Percentiles rank a stretch among this genome's conserved stretches.
Conservation (phyloP, 2,113 vertebrate genomes). For the Nesoenas mayeri region DNA sequence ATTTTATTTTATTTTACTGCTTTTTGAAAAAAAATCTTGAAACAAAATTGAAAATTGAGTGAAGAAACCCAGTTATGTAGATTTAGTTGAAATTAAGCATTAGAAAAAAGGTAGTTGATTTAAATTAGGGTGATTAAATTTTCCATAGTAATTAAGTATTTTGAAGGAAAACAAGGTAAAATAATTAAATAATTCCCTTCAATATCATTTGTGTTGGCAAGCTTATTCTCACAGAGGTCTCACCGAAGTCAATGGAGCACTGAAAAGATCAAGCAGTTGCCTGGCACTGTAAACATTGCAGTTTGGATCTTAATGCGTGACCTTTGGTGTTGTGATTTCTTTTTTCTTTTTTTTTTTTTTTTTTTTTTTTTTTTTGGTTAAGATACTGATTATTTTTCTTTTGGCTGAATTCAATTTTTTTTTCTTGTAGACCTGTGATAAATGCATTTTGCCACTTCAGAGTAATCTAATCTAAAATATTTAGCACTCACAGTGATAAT, state of each 20-base stretch:
- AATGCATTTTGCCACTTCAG: constrained; percentile 5
- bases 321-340: background rate
- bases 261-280: background rate
- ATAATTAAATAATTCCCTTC: background rate
- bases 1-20: background rate
- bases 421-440: background rate
- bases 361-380: too few relatives aligned
- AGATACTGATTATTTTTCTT: background rate
- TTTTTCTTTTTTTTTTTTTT: background rate
- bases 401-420: background rate
- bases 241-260: constrained; percentile 49
- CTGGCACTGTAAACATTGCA: background rate
- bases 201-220: background rate
- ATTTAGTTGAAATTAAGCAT: background rate
- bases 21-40: background rate
- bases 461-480: background rate
- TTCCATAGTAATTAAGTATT: background rate
- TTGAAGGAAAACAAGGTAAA: background rate
- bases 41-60: background rate
- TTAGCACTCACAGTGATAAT: background rate
- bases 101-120: background rate
- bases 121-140: background rate
- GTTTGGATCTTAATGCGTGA: background rate
- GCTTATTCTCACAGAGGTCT: background rate
- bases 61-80: background rate